Base-by-base conservation (phyloP, 2,113 vertebrate genomes). In the Rhipidura dahli region DNA sequence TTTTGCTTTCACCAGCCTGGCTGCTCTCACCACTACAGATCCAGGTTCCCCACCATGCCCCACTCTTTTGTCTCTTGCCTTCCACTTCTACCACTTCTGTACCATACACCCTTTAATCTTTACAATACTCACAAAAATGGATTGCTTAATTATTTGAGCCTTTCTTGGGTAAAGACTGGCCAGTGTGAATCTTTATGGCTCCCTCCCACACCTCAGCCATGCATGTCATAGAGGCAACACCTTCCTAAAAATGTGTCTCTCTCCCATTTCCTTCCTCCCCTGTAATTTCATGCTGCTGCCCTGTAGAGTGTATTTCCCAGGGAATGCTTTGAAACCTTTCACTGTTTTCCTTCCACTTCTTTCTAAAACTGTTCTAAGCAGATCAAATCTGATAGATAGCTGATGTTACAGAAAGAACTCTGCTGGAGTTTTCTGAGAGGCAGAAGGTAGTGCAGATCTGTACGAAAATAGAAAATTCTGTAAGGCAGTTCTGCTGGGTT, bases 371-470 rank as follows among this genome's bases (percentile, higher is more conserved):
- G 42, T 72, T 95, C 85, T 89, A 93, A 92, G 93, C 85, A 93
- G 93, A 96, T 92, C 75, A 96, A 92, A 93, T 91, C 70, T 83
- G 92, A 60, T 83, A 95, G 80, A 42, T 85, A 70, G 83, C 71
- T 94, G 87, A 83, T 93, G 88, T 54, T 94, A 94, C 42, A 96
- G 83, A 95, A 94, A 80, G 80, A 91, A 60, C 94, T 93, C 94
- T 93, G 93, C 71, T 94, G 95, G 96, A 97, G 77, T 91, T 95
- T 94, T 96, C 87, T 85, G 79, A 91, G 71, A 82, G 57, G 68
- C 49, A 84, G 80, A 93, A 89, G 71, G 65, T 53, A 81, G 71
- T 57, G 40, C 76, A 90, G 90, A 69, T 88, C 79, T 59, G 63
- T 35, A 89, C 24, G 0, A 88, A 95, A 96, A 95, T 59, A 95